These are phyloP conservation scores for Nixonia krombeini DNA, from an alignment of 1,140 invertebrate species.

Conservation along the genomic window DNA sequence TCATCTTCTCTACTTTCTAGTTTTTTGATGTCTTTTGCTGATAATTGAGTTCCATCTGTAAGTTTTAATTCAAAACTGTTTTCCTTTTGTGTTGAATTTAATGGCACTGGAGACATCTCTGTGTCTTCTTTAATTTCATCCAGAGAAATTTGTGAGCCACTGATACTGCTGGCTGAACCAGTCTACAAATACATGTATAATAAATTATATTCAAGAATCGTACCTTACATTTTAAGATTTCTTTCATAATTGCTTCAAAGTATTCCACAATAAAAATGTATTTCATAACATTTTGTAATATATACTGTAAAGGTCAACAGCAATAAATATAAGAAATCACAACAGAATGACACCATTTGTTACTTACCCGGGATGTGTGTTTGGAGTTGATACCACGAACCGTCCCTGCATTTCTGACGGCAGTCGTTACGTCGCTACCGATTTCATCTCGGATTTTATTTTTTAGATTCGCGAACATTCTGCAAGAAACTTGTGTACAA, in stretches of 20 bases:
- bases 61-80: constrained; percentile 63
- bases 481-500: constrained; percentile 10
- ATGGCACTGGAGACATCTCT: constrained; percentile 53
- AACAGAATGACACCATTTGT: constrained; percentile 1
- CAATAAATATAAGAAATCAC: too few species aligned
- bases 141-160: constrained; percentile 68
- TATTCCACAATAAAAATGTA: neutral
- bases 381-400: constrained; percentile 73
- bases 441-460: constrained; percentile 84
- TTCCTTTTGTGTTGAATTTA: constrained; percentile 53
- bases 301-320: too few species aligned
- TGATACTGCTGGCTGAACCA: constrained; percentile 76
- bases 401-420: constrained; percentile 71
- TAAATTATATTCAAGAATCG: too few species aligned
- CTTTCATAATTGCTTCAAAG: too few species aligned
- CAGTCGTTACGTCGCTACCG: constrained; percentile 76
- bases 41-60: constrained; percentile 61
- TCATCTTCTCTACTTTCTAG: constrained; percentile 73
- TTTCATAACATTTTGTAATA: too few species aligned
- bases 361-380: constrained; percentile 67
- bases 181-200: constrained; percentile 58
- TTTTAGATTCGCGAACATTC: constrained; percentile 78
- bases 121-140: constrained; percentile 63
- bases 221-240: too few species aligned
- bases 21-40: constrained; percentile 68